Conservation (phyloP, 2,113 vertebrate species). For the Aphyosemion australe region DNA sequence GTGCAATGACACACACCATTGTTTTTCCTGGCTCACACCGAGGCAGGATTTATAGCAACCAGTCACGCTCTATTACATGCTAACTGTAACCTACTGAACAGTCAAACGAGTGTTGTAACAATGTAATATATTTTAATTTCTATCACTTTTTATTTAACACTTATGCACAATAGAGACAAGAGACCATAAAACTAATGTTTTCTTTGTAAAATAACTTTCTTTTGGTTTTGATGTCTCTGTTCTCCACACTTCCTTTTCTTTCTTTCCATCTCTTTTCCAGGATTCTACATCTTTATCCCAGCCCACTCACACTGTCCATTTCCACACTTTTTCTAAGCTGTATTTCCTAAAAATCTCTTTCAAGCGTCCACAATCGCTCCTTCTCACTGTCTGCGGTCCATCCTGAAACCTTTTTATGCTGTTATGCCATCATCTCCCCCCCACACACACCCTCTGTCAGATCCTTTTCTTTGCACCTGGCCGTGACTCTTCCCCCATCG, state of each 20-base stretch:
- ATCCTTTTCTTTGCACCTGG: conserved; percentile 66
- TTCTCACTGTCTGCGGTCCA: conserved; percentile 30
- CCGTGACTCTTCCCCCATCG: conserved; percentile 61
- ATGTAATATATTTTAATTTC: not conserved
- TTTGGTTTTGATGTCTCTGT: conserved; percentile 24
- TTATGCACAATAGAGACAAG: conserved; percentile 13
- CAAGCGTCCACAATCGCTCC: conserved; percentile 42
- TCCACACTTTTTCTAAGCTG: conserved; percentile 29
- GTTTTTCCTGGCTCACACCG: conserved; percentile 8
- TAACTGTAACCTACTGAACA: not conserved
- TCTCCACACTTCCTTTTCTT: no score
- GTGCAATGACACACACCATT: conserved; percentile 33
- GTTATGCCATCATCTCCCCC: conserved; percentile 28
- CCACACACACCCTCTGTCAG: conserved; percentile 47
- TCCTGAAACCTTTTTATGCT: conserved; percentile 34
- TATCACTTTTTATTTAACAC: conserved; percentile 3
- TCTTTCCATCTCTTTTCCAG: conserved; percentile 26
- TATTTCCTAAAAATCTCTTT: conserved; percentile 45
- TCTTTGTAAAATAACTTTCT: conserved; percentile 25
- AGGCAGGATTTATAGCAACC: conserved; percentile 35
- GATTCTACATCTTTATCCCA: conserved; percentile 27
- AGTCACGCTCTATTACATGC: conserved; percentile 11
- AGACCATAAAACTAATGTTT: conserved; percentile 35
- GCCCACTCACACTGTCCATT: conserved; percentile 9
- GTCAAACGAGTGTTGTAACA: not conserved